phyloP scores from a whole-genome alignment of 2,888 invertebrate genomes.

The Oxytorus armatus region DNA sequence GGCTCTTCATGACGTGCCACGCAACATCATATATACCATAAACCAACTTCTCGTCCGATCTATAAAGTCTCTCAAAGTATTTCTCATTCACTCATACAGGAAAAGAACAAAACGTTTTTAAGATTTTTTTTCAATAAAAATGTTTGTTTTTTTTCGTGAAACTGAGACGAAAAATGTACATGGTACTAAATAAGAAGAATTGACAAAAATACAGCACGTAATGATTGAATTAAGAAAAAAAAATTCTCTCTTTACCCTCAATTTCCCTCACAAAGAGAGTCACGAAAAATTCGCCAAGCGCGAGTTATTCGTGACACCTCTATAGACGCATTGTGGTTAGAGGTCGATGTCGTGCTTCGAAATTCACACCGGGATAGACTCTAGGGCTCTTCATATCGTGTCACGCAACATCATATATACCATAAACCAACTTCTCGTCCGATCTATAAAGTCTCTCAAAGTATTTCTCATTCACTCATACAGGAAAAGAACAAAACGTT shows the following conservation, averaged over 20 bases:
- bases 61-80: slow-evolving; percentile 54
- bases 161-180: too few relatives aligned
- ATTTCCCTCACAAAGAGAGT: too few relatives aligned
- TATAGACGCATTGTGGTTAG: too few relatives aligned
- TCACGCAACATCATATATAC: slow-evolving; percentile 69
- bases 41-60: slow-evolving; percentile 75
- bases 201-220: too few relatives aligned
- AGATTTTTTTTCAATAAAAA: too few relatives aligned
- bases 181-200: too few relatives aligned
- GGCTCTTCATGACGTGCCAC: slow-evolving; percentile 75
- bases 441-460: slow-evolving; percentile 64
- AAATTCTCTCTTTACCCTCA: too few relatives aligned
- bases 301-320: too few relatives aligned
- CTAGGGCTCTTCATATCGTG: slow-evolving; percentile 77
- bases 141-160: not conserved
- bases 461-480: slow-evolving; percentile 9
- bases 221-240: too few relatives aligned
- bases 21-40: slow-evolving; percentile 70
- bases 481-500: not conserved
- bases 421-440: slow-evolving; percentile 75
- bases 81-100: slow-evolving; percentile 1
- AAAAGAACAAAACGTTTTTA: too few relatives aligned
- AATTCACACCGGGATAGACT: slow-evolving; percentile 71
- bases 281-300: too few relatives aligned
- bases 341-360: too few relatives aligned